These are phyloP conservation scores for Craniophora ligustri DNA, from an alignment of 2,888 invertebrate genomes.

Conservation along the genomic window DNA sequence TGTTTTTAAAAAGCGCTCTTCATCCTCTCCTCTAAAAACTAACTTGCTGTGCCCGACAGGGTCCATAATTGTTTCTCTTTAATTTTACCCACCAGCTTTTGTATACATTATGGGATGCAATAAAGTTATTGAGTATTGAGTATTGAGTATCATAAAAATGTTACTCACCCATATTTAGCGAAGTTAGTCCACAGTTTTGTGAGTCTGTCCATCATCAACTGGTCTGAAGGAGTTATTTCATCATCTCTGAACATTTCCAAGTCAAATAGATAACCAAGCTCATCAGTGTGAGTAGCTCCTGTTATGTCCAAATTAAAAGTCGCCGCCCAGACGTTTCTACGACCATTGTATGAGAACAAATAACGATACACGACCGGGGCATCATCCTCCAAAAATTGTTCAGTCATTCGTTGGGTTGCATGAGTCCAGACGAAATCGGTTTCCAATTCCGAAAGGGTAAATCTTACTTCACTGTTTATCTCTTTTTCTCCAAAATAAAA, in stretches of 20 bases:
- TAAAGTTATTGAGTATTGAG: too few relatives aligned
- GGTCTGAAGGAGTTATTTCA: slow-evolving; percentile 28
- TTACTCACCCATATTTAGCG: slow-evolving; percentile 33
- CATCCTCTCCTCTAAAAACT: too few relatives aligned
- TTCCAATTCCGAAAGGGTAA: slow-evolving; percentile 15
- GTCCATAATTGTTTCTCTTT: too few relatives aligned
- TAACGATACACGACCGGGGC: slow-evolving; percentile 22
- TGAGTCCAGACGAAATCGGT: slow-evolving; percentile 34
- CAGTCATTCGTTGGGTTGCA: slow-evolving; percentile 27
- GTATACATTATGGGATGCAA: too few relatives aligned
- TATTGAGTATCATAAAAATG: too few relatives aligned
- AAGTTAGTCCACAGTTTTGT: slow-evolving; percentile 54
- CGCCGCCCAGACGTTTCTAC: neutral
- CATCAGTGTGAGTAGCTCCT: slow-evolving; percentile 38
- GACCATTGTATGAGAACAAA: slow-evolving; percentile 32
- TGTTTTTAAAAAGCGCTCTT: too few relatives aligned
- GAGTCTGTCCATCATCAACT: slow-evolving; percentile 31
- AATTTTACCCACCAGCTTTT: too few relatives aligned
- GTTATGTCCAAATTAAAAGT: neutral
- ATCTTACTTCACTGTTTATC: neutral
- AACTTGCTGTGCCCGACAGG: too few relatives aligned
- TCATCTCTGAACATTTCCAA: neutral
- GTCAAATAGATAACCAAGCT: slow-evolving; percentile 42
- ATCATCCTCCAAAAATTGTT: slow-evolving; percentile 19
- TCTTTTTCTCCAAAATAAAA: slow-evolving; percentile 37